Base-by-base conservation (phyloP, 2,113 vertebrate species). In the Lycocorax pyrrhopterus region DNA sequence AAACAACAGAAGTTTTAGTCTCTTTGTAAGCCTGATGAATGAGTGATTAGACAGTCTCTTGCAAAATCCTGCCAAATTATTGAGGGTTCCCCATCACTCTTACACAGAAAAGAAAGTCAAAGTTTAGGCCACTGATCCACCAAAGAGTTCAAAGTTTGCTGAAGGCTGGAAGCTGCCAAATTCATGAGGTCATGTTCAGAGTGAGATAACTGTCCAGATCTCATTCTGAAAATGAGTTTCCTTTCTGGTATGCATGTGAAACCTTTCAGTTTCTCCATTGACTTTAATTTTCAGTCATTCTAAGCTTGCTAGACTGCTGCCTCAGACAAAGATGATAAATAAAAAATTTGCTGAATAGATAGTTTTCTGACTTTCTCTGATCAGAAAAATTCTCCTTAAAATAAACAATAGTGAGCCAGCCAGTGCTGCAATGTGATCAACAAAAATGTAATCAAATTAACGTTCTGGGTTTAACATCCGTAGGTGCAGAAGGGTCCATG, bases 111-210 rank as follows among this genome's bases (percentile, higher is more conserved):
- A 58, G 16, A 51, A 81, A 93, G 25, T 44, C 64, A 62, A 52
- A 85, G 77, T 87, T 87, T 94, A 88, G 87, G 20, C 60, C 26
- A 22, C 58, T 26, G 69, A 69, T 92, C 44, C 67, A 71, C 73
- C 80, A 33, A 67, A 79, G 32, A 66, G 41, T 84, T 94, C 77
- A 87, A 95, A 52, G 67, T 64, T 46, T 64, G 53, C 35, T 59
- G 69, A 93, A 91, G 69, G 75, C 35, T 85, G 62, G 64, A 96
- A 96, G 90, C 78, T 78, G 84, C 89, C 93, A 89, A 66, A 90
- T 95, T 81, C 53, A 52, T 68, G 84, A 94, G 73, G 62, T 93
- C 96, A 84, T 79, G 11, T 86, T 87, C 64, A 46, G 23, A 90
- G 51, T 8, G 51, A 95, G 89, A 91, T 85, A 95, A 92, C 55